Conservation (phyloP, 2,888 invertebrate species). For the Elysia crispata region DNA sequence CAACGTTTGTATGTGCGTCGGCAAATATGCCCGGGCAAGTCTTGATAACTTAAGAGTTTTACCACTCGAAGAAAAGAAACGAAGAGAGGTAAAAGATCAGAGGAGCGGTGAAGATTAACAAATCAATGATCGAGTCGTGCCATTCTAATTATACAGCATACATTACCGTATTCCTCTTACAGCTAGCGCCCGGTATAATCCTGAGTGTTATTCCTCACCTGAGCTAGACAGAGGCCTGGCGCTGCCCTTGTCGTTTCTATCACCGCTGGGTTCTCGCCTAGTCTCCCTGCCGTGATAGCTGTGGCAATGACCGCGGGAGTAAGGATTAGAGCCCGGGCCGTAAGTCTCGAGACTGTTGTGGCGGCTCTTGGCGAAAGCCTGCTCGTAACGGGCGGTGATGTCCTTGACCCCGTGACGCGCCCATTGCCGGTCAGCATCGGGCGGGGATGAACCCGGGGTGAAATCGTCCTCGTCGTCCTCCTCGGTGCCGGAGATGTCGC, state of each 20-base stretch:
- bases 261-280: neutral
- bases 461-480: neutral
- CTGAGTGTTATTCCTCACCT: constrained; percentile 3
- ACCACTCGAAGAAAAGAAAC: neutral
- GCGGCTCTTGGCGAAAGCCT: no score
- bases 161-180: no score
- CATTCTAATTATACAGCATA: no score
- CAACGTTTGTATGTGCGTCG: no score
- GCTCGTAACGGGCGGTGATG: neutral
- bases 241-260: neutral
- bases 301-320: constrained; percentile 14
- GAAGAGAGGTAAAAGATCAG: neutral
- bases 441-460: neutral
- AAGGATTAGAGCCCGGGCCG: neutral
- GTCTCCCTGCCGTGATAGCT: constrained; percentile 33
- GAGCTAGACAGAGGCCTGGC: constrained; percentile 16
- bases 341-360: no score
- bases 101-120: neutral
- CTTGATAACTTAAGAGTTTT: no score
- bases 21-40: no score
- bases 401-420: neutral
- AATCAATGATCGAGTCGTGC: neutral
- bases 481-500: neutral
- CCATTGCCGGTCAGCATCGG: neutral
- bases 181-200: neutral